These are phyloP conservation scores for Geotrypetes seraphini DNA, from an alignment of 2,797 vertebrate species.

Conservation along the genomic window DNA sequence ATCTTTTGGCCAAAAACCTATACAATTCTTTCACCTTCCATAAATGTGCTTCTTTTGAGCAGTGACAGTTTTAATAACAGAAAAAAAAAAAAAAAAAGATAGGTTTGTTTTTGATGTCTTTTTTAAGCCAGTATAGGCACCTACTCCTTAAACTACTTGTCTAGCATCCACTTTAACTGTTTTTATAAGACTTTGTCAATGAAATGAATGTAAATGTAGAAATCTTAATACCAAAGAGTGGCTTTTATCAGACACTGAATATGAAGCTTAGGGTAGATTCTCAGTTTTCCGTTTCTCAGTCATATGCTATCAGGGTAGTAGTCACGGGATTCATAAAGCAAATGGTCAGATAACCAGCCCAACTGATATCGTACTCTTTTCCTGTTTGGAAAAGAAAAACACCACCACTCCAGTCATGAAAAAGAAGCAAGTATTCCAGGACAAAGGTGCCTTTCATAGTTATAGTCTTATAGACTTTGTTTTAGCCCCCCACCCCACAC, in stretches of 20 bases:
- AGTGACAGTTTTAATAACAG: constrained; percentile 66
- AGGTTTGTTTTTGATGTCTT: constrained; percentile 37
- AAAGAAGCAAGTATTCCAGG: too few relatives aligned
- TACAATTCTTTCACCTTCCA: constrained; percentile 45
- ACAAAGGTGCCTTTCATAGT: too few relatives aligned
- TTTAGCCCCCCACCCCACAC: too few relatives aligned
- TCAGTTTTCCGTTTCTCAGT: constrained; percentile 23
- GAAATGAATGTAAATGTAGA: constrained; percentile 27
- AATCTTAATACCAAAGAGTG: constrained; percentile 20
- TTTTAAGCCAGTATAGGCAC: constrained; percentile 41
- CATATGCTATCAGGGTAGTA: constrained; percentile 30
- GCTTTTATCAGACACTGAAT: constrained; percentile 34
- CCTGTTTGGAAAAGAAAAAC: too few relatives aligned
- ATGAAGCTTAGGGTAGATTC: constrained; percentile 21
- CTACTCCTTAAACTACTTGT: constrained; percentile 32
- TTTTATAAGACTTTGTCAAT: constrained; percentile 27
- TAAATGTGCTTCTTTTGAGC: constrained; percentile 49
- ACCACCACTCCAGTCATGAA: too few relatives aligned
- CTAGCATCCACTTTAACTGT: constrained; percentile 25
- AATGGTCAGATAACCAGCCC: too few relatives aligned
- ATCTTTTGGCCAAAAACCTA: constrained; percentile 52
- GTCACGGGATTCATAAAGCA: too few relatives aligned
- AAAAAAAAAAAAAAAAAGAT: constrained; percentile 69
- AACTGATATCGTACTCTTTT: too few relatives aligned
- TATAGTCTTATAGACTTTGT: too few relatives aligned